Evolutionary conservation across 2,113 vertebrate genomes (phyloP).

Genomic region (Phylloscopus trochilus): DNA sequence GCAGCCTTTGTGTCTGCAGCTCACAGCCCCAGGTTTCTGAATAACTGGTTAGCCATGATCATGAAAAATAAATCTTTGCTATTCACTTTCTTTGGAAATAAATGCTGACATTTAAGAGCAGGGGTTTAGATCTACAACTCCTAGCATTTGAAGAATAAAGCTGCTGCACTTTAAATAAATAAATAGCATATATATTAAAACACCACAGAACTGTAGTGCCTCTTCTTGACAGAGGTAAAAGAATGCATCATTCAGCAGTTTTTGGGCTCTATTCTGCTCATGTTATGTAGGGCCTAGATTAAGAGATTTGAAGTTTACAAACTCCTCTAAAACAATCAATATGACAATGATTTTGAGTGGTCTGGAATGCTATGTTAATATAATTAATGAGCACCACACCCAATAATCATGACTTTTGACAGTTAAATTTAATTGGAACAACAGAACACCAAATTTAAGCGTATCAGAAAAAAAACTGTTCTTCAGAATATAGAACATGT

Average conservation of each 20-base stretch:
- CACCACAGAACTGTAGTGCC: not conserved
- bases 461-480: not conserved
- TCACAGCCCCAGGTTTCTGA: not conserved
- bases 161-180: not conserved
- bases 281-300: not conserved
- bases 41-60: not conserved
- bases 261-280: not conserved
- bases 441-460: not conserved
- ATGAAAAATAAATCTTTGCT: not conserved
- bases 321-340: not conserved
- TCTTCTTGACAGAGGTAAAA: not conserved
- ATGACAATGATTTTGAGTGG: not conserved
- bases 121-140: not conserved
- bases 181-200: not conserved
- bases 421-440: not conserved
- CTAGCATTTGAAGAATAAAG: not conserved
- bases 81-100: not conserved
- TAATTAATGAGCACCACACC: not conserved
- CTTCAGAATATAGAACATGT: not conserved
- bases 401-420: not conserved
- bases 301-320: not conserved
- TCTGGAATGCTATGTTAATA: not conserved
- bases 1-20: not conserved
- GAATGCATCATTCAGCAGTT: not conserved
- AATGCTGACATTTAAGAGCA: not conserved